Percentiles rank a stretch among this genome's conserved stretches.
Conservation (phyloP, 2,797 vertebrate species). For the Oryzias sinensis region DNA sequence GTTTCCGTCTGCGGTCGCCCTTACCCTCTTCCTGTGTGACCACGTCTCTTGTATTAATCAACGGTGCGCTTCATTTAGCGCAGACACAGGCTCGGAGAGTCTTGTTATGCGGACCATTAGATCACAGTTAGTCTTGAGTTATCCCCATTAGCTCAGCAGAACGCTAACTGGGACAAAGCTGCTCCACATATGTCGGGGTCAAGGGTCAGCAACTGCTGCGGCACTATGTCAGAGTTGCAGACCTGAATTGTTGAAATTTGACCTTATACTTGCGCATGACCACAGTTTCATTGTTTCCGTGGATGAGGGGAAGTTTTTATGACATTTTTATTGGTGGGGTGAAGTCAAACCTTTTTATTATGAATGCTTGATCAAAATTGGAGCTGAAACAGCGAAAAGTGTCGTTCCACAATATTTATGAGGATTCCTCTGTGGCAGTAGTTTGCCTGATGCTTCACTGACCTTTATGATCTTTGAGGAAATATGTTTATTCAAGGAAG, state of each 20-base stretch:
- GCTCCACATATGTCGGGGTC: conserved; percentile 14
- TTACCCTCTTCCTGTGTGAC: neutral
- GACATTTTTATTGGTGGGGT: too few relatives aligned
- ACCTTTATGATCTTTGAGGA: too few relatives aligned
- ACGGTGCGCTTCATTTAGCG: neutral
- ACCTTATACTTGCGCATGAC: too few relatives aligned
- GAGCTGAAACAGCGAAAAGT: too few relatives aligned
- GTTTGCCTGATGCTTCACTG: too few relatives aligned
- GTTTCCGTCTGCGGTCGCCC: too few relatives aligned
- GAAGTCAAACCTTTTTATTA: too few relatives aligned
- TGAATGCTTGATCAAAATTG: too few relatives aligned
- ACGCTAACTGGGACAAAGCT: conserved; percentile 20
- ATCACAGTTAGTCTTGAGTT: conserved; percentile 15
- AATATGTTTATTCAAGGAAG: too few relatives aligned
- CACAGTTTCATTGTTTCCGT: neutral
- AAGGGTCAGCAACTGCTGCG: conserved; percentile 20
- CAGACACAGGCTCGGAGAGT: neutral
- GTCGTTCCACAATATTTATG: too few relatives aligned
- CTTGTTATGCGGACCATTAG: neutral
- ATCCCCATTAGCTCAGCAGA: conserved; percentile 16
- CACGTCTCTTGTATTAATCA: neutral
- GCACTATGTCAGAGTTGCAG: neutral
- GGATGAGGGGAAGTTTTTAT: neutral
- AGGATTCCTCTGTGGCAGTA: too few relatives aligned
- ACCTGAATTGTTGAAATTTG: neutral